Conservation (phyloP, 1,140 invertebrate genomes). For the Hermetia illucens region DNA sequence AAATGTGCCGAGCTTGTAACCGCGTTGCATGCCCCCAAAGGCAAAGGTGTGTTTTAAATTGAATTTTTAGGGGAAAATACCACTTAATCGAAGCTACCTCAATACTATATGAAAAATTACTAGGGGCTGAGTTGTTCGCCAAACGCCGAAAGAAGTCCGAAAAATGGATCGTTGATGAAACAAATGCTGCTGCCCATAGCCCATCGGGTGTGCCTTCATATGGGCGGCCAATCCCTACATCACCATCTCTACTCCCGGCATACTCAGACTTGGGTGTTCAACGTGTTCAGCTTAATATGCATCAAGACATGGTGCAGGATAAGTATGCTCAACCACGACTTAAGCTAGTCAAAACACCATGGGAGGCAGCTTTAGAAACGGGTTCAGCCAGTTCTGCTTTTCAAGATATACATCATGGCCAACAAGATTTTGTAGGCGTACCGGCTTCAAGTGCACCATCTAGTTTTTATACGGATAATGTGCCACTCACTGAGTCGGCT, state of each 20-base stretch:
- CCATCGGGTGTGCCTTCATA: constrained; percentile 27
- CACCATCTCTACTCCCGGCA: constrained; percentile 26
- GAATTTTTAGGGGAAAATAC: background rate
- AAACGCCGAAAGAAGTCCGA: constrained; percentile 73
- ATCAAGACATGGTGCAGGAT: constrained; percentile 33
- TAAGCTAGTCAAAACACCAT: constrained; percentile 50
- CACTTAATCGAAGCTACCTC: background rate
- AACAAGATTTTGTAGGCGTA: constrained; percentile 10
- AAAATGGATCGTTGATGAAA: constrained; percentile 75
- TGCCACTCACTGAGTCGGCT: too few relatives aligned
- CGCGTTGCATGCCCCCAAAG: constrained; percentile 59
- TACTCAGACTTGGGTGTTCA: constrained; percentile 26
- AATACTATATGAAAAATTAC: constrained; percentile 4
- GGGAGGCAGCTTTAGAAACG: constrained; percentile 57
- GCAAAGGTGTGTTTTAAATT: constrained; percentile 42
- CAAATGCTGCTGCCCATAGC: constrained; percentile 33
- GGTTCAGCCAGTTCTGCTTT: constrained; percentile 55
- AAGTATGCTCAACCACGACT: constrained; percentile 41
- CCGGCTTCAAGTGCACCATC: constrained; percentile 1
- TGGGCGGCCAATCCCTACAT: constrained; percentile 21
- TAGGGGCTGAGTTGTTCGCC: constrained; percentile 74
- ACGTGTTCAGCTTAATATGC: constrained; percentile 24
- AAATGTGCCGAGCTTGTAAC: constrained; percentile 59
- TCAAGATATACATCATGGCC: constrained; percentile 31
- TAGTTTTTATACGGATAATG: background rate